These are phyloP conservation scores for Cladorhizidae sp. DNA, from an alignment of 37 sponge, comb jelly and placozoan species.

Conservation along the genomic window DNA sequence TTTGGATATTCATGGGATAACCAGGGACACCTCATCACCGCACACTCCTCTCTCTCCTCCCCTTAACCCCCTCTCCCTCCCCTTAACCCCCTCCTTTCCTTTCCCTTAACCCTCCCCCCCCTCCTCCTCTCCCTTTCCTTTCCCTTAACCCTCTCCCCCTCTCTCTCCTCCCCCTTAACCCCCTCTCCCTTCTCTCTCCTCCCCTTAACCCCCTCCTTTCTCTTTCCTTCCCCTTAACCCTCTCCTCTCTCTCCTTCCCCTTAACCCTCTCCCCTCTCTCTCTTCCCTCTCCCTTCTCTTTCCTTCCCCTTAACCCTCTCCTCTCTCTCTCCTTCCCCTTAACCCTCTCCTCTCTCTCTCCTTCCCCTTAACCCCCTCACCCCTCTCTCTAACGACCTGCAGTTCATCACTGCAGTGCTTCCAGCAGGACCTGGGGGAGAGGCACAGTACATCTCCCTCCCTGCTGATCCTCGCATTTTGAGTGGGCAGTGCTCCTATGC, in stretches of 20 bases:
- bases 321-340: not conserved
- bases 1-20: too few species aligned
- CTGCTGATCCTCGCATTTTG: slow-evolving; percentile 63
- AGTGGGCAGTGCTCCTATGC: slow-evolving; percentile 73
- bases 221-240: not conserved
- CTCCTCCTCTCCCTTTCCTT: too few species aligned
- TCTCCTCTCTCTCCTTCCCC: slow-evolving; percentile 10
- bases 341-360: not conserved
- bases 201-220: not conserved
- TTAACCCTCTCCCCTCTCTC: not conserved
- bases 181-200: not conserved
- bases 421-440: slow-evolving; percentile 37
- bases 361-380: not conserved
- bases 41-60: slow-evolving; percentile 10
- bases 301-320: not conserved
- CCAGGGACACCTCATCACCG: too few species aligned
- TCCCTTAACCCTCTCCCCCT: not conserved
- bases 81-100: too few species aligned
- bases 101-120: too few species aligned
- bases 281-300: not conserved
- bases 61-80: not conserved
- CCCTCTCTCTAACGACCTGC: not conserved
- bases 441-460: slow-evolving; percentile 49
- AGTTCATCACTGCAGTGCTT: slow-evolving; percentile 44
- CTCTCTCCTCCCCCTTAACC: not conserved